A percentile compares a stretch with the other conserved stretches of the same genome.
Conservation (phyloP, 2,113 vertebrate genomes). For the Chrysochloris asiatica region DNA sequence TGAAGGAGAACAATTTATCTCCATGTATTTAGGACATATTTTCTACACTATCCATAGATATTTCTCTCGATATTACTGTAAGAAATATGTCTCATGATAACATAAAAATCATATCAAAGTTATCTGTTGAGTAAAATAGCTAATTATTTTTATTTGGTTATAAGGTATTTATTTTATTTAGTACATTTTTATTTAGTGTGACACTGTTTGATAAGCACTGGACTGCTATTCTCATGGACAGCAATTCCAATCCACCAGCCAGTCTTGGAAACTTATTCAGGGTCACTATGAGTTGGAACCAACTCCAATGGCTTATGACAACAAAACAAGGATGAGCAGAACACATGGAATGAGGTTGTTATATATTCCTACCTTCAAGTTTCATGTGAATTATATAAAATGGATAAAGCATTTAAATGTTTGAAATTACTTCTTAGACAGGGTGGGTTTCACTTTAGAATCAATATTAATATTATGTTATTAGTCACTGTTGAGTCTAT, state of each 20-base stretch:
- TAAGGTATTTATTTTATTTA: too few species aligned
- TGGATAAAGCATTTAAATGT: background rate
- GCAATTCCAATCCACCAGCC: too few species aligned
- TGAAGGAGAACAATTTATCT: background rate
- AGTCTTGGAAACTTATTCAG: too few species aligned
- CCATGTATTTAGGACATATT: background rate
- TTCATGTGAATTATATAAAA: background rate
- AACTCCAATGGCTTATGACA: too few species aligned
- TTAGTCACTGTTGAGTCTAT: too few species aligned
- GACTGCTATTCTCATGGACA: too few species aligned
- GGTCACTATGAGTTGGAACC: too few species aligned
- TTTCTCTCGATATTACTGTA: background rate
- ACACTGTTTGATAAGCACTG: too few species aligned
- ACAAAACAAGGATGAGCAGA: background rate
- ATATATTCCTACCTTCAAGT: too few species aligned
- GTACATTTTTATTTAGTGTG: too few species aligned
- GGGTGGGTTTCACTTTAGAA: accelerated
- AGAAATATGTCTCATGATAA: background rate
- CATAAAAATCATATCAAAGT: background rate
- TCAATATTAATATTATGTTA: background rate
- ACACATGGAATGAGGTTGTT: background rate
- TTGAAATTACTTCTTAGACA: background rate
- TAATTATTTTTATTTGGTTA: background rate
- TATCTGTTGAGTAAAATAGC: background rate
- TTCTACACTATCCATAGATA: background rate